Percentiles rank a stretch among this genome's conserved stretches.
phyloP scores from a whole-genome alignment of 2,888 invertebrate genomes.

The Ectropis crepuscularia region DNA sequence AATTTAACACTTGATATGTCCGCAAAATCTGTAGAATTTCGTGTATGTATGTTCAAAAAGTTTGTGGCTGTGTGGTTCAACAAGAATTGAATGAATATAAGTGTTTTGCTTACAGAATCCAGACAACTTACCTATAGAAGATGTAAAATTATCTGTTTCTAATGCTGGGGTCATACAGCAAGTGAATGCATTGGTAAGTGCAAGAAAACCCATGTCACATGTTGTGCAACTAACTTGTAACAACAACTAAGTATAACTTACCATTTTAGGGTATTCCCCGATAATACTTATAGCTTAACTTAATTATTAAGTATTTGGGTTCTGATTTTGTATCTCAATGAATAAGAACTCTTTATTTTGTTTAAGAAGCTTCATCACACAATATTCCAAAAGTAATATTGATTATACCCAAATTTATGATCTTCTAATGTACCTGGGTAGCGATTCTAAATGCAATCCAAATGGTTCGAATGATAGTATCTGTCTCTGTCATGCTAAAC shows the following conservation, averaged over 20 bases:
- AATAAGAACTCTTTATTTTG: too few relatives aligned
- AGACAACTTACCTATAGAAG: slow-evolving; percentile 83
- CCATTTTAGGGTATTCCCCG: neutral
- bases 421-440: too few relatives aligned
- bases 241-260: slow-evolving; percentile 21
- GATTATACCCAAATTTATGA: too few relatives aligned
- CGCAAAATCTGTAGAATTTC: slow-evolving; percentile 15
- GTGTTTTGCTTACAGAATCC: slow-evolving; percentile 79
- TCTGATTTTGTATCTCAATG: too few relatives aligned
- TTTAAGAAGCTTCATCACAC: too few relatives aligned
- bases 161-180: slow-evolving; percentile 81
- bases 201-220: slow-evolving; percentile 8
- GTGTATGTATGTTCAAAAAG: slow-evolving; percentile 15
- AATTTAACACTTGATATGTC: slow-evolving; percentile 18
- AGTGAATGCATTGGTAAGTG: slow-evolving; percentile 87
- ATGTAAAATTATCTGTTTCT: slow-evolving; percentile 68
- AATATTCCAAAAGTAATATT: too few relatives aligned
- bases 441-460: too few relatives aligned
- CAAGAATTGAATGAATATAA: neutral
- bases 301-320: too few relatives aligned
- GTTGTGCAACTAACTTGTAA: slow-evolving; percentile 23
- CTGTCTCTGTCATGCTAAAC: too few relatives aligned
- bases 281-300: too few relatives aligned
- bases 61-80: neutral
- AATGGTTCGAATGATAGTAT: too few relatives aligned